Percentiles rank a stretch among this genome's conserved stretches.
Evolutionary conservation across 2,113 vertebrate genomes (phyloP).

Genomic region (Ranitomeya variabilis): DNA sequence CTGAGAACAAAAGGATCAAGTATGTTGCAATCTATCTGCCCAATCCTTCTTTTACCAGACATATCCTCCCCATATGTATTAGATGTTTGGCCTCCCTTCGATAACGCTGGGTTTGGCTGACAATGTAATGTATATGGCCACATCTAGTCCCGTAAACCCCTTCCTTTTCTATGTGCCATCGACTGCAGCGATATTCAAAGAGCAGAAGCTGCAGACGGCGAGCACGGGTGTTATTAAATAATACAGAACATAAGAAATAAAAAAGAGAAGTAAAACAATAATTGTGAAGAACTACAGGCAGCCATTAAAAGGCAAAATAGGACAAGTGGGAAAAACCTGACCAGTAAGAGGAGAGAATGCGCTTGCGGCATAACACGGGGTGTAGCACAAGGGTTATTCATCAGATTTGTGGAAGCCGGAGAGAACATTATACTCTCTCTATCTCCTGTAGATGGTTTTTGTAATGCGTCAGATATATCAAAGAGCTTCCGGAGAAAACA

Average conservation of each 20-base stretch:
- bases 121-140: too few species aligned
- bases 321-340: constrained; percentile 10
- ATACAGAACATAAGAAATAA: not conserved
- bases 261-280: constrained; percentile 30
- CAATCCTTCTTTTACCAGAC: too few species aligned
- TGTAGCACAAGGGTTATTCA: not conserved
- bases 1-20: too few species aligned
- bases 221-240: constrained; percentile 10
- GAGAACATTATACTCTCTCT: constrained; percentile 29
- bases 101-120: too few species aligned
- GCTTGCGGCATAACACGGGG: not conserved
- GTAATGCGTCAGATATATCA: constrained; percentile 6
- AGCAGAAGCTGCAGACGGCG: not conserved
- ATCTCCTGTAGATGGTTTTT: not conserved
- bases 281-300: not conserved
- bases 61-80: too few species aligned
- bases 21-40: too few species aligned
- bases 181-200: not conserved
- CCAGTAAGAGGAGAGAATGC: not conserved
- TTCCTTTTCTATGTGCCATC: not conserved
- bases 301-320: constrained; percentile 23
- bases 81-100: too few species aligned
- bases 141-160: too few species aligned
- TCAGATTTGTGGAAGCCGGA: constrained; percentile 11
- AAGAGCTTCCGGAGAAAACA: not conserved